Conservation (phyloP, 2,113 vertebrate species). For the zebrafish (Danio rerio) region DNA sequence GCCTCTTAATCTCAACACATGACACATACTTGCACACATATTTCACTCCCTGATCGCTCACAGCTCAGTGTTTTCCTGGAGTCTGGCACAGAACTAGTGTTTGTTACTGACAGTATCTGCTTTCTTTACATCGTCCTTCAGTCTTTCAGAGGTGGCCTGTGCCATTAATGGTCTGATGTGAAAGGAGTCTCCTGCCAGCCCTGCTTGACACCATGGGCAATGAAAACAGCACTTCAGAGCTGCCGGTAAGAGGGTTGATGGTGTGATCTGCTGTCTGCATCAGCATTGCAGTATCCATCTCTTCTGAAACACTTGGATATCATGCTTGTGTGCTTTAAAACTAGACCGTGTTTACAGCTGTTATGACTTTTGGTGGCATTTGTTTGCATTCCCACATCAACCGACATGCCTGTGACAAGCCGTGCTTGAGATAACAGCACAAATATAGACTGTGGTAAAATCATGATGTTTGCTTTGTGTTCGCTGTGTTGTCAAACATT, state of each 20-base stretch:
- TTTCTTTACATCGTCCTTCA: slow-evolving; percentile 34
- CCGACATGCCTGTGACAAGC: slow-evolving; percentile 34
- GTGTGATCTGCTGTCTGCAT: slow-evolving; percentile 37
- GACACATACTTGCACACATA: slow-evolving; percentile 44
- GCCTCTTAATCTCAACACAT: slow-evolving; percentile 60
- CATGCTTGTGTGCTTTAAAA: slow-evolving; percentile 7
- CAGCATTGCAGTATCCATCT: background rate
- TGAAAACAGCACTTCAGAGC: slow-evolving; percentile 74
- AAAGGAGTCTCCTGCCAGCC: slow-evolving; percentile 53
- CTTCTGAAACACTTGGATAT: background rate
- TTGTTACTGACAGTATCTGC: slow-evolving; percentile 24
- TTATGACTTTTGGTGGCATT: slow-evolving; percentile 25
- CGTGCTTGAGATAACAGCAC: slow-evolving; percentile 40
- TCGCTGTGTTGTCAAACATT: slow-evolving; percentile 38
- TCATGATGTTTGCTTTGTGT: background rate
- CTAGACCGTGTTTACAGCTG: slow-evolving; percentile 5
- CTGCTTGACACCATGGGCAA: slow-evolving; percentile 76
- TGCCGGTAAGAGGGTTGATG: slow-evolving; percentile 71
- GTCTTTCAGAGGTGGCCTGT: slow-evolving; percentile 34
- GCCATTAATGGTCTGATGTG: slow-evolving; percentile 58
- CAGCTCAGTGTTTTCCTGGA: slow-evolving; percentile 59
- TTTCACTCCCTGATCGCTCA: slow-evolving; percentile 55
- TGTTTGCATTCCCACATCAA: slow-evolving; percentile 51
- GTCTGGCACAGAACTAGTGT: slow-evolving; percentile 52
- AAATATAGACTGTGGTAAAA: slow-evolving; percentile 9